Base-by-base conservation (phyloP, 2,888 invertebrate genomes). In the Archaeoteleia sp. region DNA sequence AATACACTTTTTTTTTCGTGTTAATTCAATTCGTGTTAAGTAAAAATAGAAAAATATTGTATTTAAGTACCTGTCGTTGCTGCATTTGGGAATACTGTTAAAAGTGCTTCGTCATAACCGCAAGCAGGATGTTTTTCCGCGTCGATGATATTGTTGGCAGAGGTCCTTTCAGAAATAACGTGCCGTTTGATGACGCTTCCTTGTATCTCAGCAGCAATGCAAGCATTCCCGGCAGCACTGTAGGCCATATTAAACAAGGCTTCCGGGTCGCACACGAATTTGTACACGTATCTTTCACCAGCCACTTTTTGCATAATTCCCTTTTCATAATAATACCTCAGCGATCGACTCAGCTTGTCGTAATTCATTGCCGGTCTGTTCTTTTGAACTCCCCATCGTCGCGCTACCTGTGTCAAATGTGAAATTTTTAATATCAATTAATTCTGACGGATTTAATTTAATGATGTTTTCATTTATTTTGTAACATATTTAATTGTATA, bases 221-320 rank as follows among this genome's bases (percentile, higher is more conserved):
- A 63, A 39, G 75, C 60, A 5, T 78, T 68, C 6, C 78, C 73
- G n/a, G 71, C 70, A 6, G 80, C 82, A 2, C 83, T 77, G 85
- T 91, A 91, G 5, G 93, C 92, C 93, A 95, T 93, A 78, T 92
- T 94, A 87, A 95, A 95, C 1, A 95, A 86, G 0, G 95, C 95
- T 71, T 95, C 95, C 0, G 97, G 97, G 85, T 97, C 96, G 86
- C 97, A 97, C 0, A 97, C 96, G 84, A 97, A 97, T 83, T 96
- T 95, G 88, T 97, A 97, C 7, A 97, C 97, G 87, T 97, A 97
- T 77, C 97, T 90, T 83, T 97, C 97, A 0, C 97, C 95, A 54
- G 95, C 95, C 0, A 97, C 97, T 86, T 97, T 97, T 86, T 97
- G 97, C 96, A 97, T 97, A 79, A 97, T 97, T n/a, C 97, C 97